Conservation (phyloP, 2,797 vertebrate genomes). For the Denticeps clupeoides region DNA sequence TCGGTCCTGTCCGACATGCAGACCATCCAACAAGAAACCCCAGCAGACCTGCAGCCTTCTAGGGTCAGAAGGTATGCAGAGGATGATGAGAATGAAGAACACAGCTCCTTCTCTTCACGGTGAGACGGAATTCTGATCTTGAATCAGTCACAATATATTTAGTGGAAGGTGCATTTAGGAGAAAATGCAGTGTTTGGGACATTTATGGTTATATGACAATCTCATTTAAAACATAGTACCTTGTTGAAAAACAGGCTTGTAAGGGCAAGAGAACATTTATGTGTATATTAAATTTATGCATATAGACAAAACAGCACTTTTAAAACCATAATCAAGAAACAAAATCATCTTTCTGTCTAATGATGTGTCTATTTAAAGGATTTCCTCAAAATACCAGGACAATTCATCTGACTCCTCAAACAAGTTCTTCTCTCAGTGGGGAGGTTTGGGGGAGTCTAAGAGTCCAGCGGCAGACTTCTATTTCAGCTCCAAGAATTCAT, state of each 20-base stretch:
- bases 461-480: slow-evolving; percentile 58
- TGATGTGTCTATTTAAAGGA: slow-evolving; percentile 22
- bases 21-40: slow-evolving; percentile 84
- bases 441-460: slow-evolving; percentile 52
- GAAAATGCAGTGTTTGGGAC: too few relatives aligned
- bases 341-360: background rate
- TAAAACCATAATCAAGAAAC: background rate
- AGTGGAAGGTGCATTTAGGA: too few relatives aligned
- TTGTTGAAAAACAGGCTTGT: too few relatives aligned
- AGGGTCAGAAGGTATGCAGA: slow-evolving; percentile 59
- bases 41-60: slow-evolving; percentile 45
- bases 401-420: slow-evolving; percentile 58
- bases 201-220: too few relatives aligned
- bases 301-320: too few relatives aligned
- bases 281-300: too few relatives aligned
- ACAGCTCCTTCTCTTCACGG: slow-evolving; percentile 56
- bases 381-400: slow-evolving; percentile 54
- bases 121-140: too few relatives aligned
- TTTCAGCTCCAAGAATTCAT: slow-evolving; percentile 51
- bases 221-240: too few relatives aligned
- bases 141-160: too few relatives aligned
- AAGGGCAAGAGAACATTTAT: too few relatives aligned
- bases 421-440: slow-evolving; percentile 66
- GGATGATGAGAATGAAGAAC: slow-evolving; percentile 66
- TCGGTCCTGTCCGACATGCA: slow-evolving; percentile 86